These are phyloP conservation scores for Beaufortia kweichowensis DNA, from an alignment of 2,113 vertebrate genomes.

Conservation along the genomic window DNA sequence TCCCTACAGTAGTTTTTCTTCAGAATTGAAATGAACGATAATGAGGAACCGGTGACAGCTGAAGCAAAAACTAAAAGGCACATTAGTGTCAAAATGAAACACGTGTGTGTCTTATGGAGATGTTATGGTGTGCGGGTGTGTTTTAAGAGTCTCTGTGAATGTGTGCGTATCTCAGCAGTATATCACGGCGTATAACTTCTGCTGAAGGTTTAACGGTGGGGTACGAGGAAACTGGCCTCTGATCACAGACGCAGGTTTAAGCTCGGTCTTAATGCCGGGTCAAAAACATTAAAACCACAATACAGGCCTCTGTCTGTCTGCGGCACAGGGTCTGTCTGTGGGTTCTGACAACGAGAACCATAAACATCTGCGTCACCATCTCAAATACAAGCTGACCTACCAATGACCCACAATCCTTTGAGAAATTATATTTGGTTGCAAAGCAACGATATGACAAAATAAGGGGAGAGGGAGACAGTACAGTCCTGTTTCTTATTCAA, in stretches of 20 bases:
- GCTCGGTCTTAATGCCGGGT: slow-evolving; percentile 18
- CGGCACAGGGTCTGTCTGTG: not conserved
- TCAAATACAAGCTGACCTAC: slow-evolving; percentile 4
- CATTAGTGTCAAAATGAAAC: slow-evolving; percentile 29
- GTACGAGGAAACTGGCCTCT: slow-evolving; percentile 27
- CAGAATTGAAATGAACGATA: not conserved
- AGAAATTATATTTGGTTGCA: slow-evolving; percentile 31
- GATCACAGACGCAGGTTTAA: slow-evolving; percentile 30
- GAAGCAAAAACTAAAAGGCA: slow-evolving; percentile 31
- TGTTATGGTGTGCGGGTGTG: slow-evolving; percentile 27
- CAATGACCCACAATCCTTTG: slow-evolving; percentile 2
- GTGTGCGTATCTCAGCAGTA: slow-evolving; percentile 16
- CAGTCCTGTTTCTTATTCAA: not conserved
- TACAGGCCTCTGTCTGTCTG: slow-evolving; percentile 24
- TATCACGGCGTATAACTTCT: slow-evolving; percentile 24
- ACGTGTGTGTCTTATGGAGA: slow-evolving; percentile 30
- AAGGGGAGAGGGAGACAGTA: slow-evolving; percentile 6
- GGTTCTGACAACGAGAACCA: slow-evolving; percentile 2
- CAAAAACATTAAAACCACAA: slow-evolving; percentile 14
- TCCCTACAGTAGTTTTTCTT: not conserved
- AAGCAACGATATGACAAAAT: not conserved
- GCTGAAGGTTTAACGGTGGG: slow-evolving; percentile 34
- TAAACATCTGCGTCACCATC: slow-evolving; percentile 17
- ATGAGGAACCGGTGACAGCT: not conserved
- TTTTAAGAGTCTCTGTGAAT: not conserved